Evolutionary conservation across 2,888 invertebrate species (phyloP).

Genomic region (Timema cristinae): DNA sequence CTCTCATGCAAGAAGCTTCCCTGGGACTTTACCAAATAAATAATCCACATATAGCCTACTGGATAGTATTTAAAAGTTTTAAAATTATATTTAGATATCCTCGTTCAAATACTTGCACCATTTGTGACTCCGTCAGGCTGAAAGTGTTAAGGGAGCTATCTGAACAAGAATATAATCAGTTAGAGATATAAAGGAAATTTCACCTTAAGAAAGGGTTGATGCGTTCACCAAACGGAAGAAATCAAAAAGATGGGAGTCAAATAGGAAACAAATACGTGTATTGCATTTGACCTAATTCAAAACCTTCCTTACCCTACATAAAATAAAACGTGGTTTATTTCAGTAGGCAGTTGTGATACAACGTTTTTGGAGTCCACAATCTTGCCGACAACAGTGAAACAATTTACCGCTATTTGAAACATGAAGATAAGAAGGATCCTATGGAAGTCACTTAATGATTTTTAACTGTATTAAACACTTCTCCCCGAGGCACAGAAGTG

Average conservation of each 20-base stretch:
- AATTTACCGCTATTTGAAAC: background rate
- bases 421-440: background rate
- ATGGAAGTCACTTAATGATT: background rate
- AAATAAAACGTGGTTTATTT: background rate
- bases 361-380: constrained; percentile 4
- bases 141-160: constrained; percentile 2
- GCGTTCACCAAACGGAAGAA: background rate
- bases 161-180: background rate
- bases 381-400: background rate
- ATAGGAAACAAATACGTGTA: background rate
- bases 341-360: constrained; percentile 2
- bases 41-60: background rate
- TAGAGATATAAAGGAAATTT: background rate
- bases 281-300: background rate
- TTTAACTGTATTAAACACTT: background rate
- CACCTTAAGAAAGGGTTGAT: background rate
- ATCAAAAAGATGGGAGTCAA: background rate
- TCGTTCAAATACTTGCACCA: constrained; percentile 1
- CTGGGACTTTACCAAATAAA: constrained; percentile 4
- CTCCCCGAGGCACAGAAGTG: background rate
- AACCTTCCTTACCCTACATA: background rate
- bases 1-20: background rate
- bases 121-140: background rate
- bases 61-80: background rate
- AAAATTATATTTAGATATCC: background rate